Evolutionary conservation across 2,113 vertebrate species (phyloP).

Genomic region (Burhinus bistriatus): DNA sequence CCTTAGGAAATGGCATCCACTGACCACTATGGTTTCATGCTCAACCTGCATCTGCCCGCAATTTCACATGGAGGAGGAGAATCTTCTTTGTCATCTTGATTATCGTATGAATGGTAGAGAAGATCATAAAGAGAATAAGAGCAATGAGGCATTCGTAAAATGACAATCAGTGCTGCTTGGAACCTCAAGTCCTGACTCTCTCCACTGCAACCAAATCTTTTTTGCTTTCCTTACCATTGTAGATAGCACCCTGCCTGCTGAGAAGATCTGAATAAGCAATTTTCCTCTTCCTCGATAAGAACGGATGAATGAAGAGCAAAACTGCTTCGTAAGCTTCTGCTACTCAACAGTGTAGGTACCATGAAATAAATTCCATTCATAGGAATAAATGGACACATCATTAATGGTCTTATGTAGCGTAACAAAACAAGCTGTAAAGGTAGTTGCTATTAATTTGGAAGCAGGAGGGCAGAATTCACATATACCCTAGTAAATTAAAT

Average conservation of each 20-base stretch:
- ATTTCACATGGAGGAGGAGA: background rate
- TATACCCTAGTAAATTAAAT: background rate
- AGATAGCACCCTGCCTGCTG: background rate
- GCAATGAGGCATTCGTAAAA: background rate
- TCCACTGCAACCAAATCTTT: background rate
- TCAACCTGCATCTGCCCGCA: background rate
- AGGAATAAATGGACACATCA: background rate
- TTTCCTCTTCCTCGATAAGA: background rate
- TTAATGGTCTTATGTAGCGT: rapidly evolving
- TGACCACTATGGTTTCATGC: background rate
- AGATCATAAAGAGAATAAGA: background rate
- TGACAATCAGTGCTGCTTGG: background rate
- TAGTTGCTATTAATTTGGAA: background rate
- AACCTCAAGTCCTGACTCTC: background rate
- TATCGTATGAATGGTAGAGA: background rate
- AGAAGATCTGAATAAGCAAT: background rate
- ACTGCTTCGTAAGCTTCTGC: background rate
- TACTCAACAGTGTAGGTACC: background rate
- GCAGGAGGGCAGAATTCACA: background rate
- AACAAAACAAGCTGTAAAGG: background rate
- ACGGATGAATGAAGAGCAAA: background rate
- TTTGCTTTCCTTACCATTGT: background rate
- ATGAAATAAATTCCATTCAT: background rate
- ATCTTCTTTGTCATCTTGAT: background rate
- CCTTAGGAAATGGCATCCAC: background rate